Evolutionary conservation across 2,888 invertebrate genomes (phyloP).

Genomic region (Athalia cordata): DNA sequence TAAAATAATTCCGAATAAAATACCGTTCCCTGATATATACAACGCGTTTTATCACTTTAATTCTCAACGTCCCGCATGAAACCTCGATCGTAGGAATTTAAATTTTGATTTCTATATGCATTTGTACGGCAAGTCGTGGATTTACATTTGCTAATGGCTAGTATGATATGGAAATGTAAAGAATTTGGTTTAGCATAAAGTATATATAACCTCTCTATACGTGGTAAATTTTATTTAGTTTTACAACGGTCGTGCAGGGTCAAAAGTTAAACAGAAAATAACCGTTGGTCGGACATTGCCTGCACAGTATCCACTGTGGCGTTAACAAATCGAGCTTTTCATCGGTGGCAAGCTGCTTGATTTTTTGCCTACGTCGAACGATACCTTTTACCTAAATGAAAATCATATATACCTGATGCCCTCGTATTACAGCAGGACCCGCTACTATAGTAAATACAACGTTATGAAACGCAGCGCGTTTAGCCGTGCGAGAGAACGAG

Average conservation of each 20-base stretch:
- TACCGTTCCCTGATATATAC: background rate
- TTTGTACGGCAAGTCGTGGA: too few species aligned
- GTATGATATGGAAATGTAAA: too few species aligned
- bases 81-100: too few species aligned
- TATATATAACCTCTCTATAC: conserved; percentile 18
- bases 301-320: conserved; percentile 36
- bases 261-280: conserved; percentile 39
- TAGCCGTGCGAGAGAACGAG: conserved; percentile 34
- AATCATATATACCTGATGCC: conserved; percentile 46
- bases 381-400: conserved; percentile 63
- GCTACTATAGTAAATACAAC: too few species aligned
- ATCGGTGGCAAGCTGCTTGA: conserved; percentile 50
- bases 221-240: conserved; percentile 29
- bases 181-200: background rate
- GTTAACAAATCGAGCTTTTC: conserved; percentile 53
- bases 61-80: background rate
- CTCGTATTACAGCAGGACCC: conserved; percentile 15
- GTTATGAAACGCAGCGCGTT: conserved; percentile 17
- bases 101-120: too few species aligned
- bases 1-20: background rate
- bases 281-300: background rate
- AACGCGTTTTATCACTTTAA: background rate
- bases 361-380: conserved; percentile 51
- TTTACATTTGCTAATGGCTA: too few species aligned
- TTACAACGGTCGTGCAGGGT: conserved; percentile 7